These are phyloP conservation scores for Urocitellus parryii DNA, from an alignment of 2,113 vertebrate genomes.

Conservation along the genomic window DNA sequence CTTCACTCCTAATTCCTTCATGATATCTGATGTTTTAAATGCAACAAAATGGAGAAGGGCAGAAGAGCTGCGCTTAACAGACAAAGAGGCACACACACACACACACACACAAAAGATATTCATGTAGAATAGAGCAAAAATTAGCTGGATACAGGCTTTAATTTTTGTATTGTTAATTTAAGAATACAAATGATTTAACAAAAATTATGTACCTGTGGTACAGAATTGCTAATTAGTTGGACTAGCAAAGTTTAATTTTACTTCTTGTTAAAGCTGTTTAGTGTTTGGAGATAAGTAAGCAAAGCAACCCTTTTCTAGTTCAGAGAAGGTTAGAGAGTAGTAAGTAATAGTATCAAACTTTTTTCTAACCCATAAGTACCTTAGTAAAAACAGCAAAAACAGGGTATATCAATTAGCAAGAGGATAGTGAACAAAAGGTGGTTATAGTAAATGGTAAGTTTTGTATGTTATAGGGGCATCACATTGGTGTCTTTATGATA, in stretches of 20 bases:
- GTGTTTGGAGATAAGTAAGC: neutral
- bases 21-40: neutral
- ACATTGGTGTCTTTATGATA: neutral
- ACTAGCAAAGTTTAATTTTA: neutral
- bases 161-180: neutral
- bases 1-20: neutral
- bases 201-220: neutral
- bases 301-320: neutral
- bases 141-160: neutral
- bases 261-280: neutral
- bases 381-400: neutral
- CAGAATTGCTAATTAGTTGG: neutral
- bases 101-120: neutral
- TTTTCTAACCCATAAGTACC: neutral
- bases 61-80: neutral
- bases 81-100: neutral
- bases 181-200: neutral
- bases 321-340: neutral
- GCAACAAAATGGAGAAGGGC: neutral
- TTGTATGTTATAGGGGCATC: neutral
- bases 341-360: neutral
- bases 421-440: neutral
- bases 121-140: neutral
- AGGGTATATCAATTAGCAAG: neutral
- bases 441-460: neutral